Evolutionary conservation across 2,113 vertebrate genomes (phyloP).

Genomic region (Leptodactylus fuscus): DNA sequence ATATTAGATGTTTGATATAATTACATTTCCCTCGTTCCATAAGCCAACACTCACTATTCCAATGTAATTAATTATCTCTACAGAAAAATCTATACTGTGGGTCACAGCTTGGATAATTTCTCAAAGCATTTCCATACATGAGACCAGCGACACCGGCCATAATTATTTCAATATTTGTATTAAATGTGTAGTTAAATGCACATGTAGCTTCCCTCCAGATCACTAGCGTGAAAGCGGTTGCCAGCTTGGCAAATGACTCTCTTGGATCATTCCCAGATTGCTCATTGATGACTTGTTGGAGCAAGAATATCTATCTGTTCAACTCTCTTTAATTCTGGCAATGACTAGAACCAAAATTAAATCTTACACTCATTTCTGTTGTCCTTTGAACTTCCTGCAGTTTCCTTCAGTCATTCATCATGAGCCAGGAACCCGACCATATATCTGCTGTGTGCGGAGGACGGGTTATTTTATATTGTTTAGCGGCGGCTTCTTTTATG

Average conservation of each 20-base stretch:
- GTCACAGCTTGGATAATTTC: constrained; percentile 22
- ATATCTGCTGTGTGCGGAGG: not conserved
- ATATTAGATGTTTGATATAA: constrained; percentile 16
- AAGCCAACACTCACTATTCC: constrained; percentile 7
- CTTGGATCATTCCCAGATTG: constrained; percentile 30
- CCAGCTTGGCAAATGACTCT: constrained; percentile 22
- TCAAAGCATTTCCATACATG: not conserved
- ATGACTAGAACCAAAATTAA: constrained; percentile 11
- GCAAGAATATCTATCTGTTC: constrained; percentile 8
- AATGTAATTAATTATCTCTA: constrained; percentile 22
- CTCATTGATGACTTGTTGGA: constrained; percentile 33
- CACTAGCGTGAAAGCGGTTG: not conserved
- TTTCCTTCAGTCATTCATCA: not conserved
- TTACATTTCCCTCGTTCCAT: not conserved
- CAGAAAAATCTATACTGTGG: constrained; percentile 17
- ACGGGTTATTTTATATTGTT: not conserved
- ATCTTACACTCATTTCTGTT: constrained; percentile 38
- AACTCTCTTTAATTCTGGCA: constrained; percentile 26
- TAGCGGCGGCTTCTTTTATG: not conserved
- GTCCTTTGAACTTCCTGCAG: constrained; percentile 29
- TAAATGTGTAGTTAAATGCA: constrained; percentile 37
- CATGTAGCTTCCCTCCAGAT: constrained; percentile 12
- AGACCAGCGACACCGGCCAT: constrained; percentile 23
- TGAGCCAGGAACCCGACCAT: not conserved
- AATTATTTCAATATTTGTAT: constrained; percentile 37